Conservation (phyloP, 2,113 vertebrate genomes). For the Phrynosoma platyrhinos region DNA sequence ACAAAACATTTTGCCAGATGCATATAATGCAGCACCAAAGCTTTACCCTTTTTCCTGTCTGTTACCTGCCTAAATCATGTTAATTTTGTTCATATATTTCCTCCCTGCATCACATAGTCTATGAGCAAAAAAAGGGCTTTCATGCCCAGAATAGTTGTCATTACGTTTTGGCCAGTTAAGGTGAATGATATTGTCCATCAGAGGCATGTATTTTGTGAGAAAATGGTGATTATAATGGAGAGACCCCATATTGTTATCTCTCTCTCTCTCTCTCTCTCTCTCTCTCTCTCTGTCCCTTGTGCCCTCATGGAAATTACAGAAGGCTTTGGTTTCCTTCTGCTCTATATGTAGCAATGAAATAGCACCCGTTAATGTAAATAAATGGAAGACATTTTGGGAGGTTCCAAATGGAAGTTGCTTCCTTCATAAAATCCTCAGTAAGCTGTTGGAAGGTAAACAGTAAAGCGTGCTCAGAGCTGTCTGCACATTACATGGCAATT, state of each 20-base stretch:
- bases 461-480: background rate
- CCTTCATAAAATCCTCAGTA: background rate
- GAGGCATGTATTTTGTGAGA: background rate
- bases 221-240: too few relatives aligned
- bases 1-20: background rate
- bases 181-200: background rate
- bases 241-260: background rate
- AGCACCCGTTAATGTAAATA: background rate
- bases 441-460: background rate
- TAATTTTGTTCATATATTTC: background rate
- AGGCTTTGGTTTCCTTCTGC: background rate
- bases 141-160: background rate
- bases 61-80: background rate
- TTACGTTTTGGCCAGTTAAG: background rate
- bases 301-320: background rate
- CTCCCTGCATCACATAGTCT: too few relatives aligned
- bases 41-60: too few relatives aligned
- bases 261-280: too few relatives aligned
- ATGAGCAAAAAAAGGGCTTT: background rate
- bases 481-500: background rate
- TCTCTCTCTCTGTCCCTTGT: too few relatives aligned
- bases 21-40: background rate
- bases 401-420: background rate
- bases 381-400: background rate
- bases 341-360: background rate